Base-by-base conservation (phyloP, 2,797 vertebrate genomes). In the Tympanoctomys barrerae region DNA sequence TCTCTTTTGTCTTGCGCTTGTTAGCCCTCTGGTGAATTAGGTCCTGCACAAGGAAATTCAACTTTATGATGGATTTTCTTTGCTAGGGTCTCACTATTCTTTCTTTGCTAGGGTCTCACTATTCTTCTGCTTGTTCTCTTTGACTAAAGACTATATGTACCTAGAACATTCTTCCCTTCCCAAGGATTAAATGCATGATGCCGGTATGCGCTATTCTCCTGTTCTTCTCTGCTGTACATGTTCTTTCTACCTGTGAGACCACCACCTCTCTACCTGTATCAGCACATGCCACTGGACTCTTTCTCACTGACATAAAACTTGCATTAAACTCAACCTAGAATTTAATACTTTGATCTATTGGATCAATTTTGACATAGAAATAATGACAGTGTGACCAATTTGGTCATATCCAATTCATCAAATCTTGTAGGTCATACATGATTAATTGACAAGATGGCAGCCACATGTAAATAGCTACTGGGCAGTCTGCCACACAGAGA, bases 361-460 rank as follows among this genome's bases (percentile, higher is more conserved):
- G 24, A 71, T 42, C 31, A 77, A 6, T 62, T 93, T 94, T 96
- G 92, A 91, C 59, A 86, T 36, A 54, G 36, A 57, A 85, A 79
- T 36, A 94, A 88, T 94, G 85, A 59, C 89, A 54, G 33, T 39
- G 80, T 59, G n/a, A 95, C 21, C 64, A 84, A 28, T 90, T 71
- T 94, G 36, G 39, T 94, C 83, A 84, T 87, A 91, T 92, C 39
- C 84, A 39, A 81, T 79, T 79, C 61, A 77, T 90, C 88, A 94
- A 66, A 91, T 93, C 70, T 49, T 95, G 28, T 9, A 78, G 26
- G 42, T 87, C 49, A 68, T 78, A 19, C 2, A 6, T 89, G 64
- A 94, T 92, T 90, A 94, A 92, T 91, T 46, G 39, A 88, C 21
- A 95, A 96, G 73, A 95, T 91, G 88, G 62, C 62, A 95, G 73